phyloP scores from a whole-genome alignment of 1,140 invertebrate species.

The Papilio aristodemus region DNA sequence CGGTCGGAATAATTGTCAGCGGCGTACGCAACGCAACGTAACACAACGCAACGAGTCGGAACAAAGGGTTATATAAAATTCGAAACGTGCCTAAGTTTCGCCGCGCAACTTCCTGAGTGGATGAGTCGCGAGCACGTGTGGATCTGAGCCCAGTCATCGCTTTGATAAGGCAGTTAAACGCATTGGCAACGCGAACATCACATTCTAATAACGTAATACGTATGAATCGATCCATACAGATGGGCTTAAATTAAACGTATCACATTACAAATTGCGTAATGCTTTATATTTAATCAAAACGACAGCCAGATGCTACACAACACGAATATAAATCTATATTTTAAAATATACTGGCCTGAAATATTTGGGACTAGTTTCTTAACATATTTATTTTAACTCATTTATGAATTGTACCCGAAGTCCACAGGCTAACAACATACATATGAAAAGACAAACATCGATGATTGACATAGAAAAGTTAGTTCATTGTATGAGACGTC shows the following conservation, averaged over 20 bases:
- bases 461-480: conserved; percentile 8
- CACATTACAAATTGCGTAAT: conserved; percentile 24
- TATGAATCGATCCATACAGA: conserved; percentile 24
- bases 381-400: not conserved
- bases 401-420: not conserved
- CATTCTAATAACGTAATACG: conserved; percentile 24
- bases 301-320: not conserved
- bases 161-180: conserved; percentile 22
- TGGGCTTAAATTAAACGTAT: conserved; percentile 24
- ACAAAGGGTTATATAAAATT: conserved; percentile 53
- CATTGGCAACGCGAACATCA: conserved; percentile 1
- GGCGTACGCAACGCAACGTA: no score
- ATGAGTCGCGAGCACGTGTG: conserved; percentile 40
- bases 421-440: no score
- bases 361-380: not conserved
- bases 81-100: conserved; percentile 50
- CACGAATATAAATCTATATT: not conserved
- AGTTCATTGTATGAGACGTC: not conserved
- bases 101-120: conserved; percentile 41
- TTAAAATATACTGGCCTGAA: not conserved
- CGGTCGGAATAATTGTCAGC: conserved; percentile 63
- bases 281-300: conserved; percentile 14
- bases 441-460: conserved; percentile 8
- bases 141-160: conserved; percentile 22
- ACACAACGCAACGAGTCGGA: conserved; percentile 37